Evolutionary conservation across 2,797 vertebrate genomes (phyloP).

Genomic region (Pampus argenteus): DNA sequence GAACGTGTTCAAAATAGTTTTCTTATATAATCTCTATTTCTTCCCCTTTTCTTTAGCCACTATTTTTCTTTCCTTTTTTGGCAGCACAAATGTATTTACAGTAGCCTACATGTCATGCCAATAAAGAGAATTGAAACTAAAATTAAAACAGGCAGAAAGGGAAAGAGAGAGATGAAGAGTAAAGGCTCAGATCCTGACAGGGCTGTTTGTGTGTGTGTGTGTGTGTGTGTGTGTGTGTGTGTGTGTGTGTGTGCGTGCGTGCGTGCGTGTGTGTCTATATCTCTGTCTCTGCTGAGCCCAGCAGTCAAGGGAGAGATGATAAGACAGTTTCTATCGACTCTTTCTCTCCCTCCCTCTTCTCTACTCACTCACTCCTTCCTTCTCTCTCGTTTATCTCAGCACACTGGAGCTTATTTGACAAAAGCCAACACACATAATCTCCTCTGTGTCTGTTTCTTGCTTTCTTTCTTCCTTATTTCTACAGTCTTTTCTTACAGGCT

Average conservation of each 20-base stretch:
- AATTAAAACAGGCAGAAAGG: slow-evolving; percentile 39
- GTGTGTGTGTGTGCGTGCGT: slow-evolving; percentile 34
- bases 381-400: slow-evolving; percentile 66
- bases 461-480: slow-evolving; percentile 58
- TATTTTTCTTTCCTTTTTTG: slow-evolving; percentile 7
- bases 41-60: neutral
- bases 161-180: slow-evolving; percentile 54
- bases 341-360: slow-evolving; percentile 60
- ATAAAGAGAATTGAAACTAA: slow-evolving; percentile 52
- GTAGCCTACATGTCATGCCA: slow-evolving; percentile 16
- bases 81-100: slow-evolving; percentile 21
- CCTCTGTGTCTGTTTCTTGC: slow-evolving; percentile 62
- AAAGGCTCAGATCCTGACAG: slow-evolving; percentile 72
- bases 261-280: slow-evolving; percentile 46
- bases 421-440: slow-evolving; percentile 74
- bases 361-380: slow-evolving; percentile 52
- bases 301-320: slow-evolving; percentile 81
- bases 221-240: slow-evolving; percentile 28
- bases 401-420: slow-evolving; percentile 72
- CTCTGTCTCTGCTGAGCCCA: slow-evolving; percentile 77
- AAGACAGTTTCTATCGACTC: slow-evolving; percentile 79
- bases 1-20: neutral
- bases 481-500: slow-evolving; percentile 56
- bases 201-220: slow-evolving; percentile 41
- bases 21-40: neutral